Evolutionary conservation across 2,888 invertebrate genomes (phyloP).

Genomic region (Adelognathus sp.): DNA sequence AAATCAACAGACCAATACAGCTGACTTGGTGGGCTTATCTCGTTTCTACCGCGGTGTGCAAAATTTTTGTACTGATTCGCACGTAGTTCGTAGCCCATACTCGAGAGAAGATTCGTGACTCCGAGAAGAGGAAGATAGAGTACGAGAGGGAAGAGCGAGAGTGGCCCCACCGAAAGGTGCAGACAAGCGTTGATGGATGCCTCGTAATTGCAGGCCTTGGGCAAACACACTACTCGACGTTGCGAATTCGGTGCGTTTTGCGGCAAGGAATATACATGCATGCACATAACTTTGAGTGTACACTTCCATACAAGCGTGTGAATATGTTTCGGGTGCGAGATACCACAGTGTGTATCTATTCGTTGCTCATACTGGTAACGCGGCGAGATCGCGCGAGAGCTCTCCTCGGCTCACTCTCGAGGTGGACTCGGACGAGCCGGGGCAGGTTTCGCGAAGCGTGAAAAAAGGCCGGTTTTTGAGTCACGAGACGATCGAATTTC

Average conservation of each 20-base stretch:
- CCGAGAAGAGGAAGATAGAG: neutral
- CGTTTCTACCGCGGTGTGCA: neutral
- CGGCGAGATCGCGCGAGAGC: neutral
- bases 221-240: slow-evolving; percentile 59
- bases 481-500: slow-evolving; percentile 39
- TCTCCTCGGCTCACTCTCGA: neutral
- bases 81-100: neutral
- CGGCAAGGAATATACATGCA: slow-evolving; percentile 6
- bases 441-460: slow-evolving; percentile 31
- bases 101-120: slow-evolving; percentile 5
- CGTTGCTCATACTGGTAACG: neutral
- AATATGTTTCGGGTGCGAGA: slow-evolving; percentile 30
- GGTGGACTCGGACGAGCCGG: neutral
- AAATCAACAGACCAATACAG: slow-evolving; percentile 49
- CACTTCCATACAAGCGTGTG: too few species aligned
- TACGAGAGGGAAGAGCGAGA: slow-evolving; percentile 9
- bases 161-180: slow-evolving; percentile 55
- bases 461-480: slow-evolving; percentile 37
- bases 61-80: slow-evolving; percentile 1
- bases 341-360: slow-evolving; percentile 18
- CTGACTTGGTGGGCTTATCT: neutral
- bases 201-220: slow-evolving; percentile 63
- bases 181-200: slow-evolving; percentile 65
- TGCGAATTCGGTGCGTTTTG: slow-evolving; percentile 47
- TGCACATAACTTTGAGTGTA: slow-evolving; percentile 4